Conservation (phyloP, 1,140 invertebrate species). For the Chymomyza costata region DNA sequence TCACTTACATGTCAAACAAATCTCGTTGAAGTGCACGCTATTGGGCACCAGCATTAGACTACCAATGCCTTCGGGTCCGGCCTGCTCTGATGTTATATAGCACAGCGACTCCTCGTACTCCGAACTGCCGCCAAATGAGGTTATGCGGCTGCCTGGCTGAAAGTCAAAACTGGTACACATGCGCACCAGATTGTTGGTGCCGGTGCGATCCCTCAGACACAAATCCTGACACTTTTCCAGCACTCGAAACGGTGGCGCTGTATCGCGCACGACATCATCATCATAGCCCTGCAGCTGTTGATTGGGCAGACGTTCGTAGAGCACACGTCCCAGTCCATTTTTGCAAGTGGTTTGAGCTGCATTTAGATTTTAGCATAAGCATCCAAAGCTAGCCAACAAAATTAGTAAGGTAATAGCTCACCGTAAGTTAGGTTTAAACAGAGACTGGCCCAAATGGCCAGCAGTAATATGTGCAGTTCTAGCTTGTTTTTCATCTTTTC, state of each 20-base stretch:
- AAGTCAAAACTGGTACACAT: constrained; percentile 92
- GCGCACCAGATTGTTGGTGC: constrained; percentile 85
- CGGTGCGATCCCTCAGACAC: constrained; percentile 87
- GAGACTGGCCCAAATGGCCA: constrained; percentile 28
- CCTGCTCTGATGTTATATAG: constrained; percentile 89
- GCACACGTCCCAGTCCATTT: constrained; percentile 88
- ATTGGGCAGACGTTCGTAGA: constrained; percentile 91
- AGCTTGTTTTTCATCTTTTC: constrained; percentile 39
- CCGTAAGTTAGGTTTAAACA: constrained; percentile 39
- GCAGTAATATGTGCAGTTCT: constrained; percentile 21
- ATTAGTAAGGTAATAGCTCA: no score
- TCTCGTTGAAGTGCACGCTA: constrained; percentile 91
- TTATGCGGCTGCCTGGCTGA: constrained; percentile 88
- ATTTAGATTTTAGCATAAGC: neutral
- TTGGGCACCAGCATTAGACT: constrained; percentile 89
- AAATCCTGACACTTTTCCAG: constrained; percentile 91
- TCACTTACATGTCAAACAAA: constrained; percentile 89
- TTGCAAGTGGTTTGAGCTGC: constrained; percentile 89
- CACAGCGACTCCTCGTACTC: constrained; percentile 95
- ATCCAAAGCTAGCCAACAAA: no score
- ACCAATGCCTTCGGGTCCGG: constrained; percentile 88
- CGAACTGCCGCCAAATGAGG: constrained; percentile 85
- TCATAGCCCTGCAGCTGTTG: constrained; percentile 92
- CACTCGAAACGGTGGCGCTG: constrained; percentile 88
- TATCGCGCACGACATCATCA: constrained; percentile 89